phyloP scores from a whole-genome alignment of 2,888 invertebrate species.

The Coenonympha glycerion region DNA sequence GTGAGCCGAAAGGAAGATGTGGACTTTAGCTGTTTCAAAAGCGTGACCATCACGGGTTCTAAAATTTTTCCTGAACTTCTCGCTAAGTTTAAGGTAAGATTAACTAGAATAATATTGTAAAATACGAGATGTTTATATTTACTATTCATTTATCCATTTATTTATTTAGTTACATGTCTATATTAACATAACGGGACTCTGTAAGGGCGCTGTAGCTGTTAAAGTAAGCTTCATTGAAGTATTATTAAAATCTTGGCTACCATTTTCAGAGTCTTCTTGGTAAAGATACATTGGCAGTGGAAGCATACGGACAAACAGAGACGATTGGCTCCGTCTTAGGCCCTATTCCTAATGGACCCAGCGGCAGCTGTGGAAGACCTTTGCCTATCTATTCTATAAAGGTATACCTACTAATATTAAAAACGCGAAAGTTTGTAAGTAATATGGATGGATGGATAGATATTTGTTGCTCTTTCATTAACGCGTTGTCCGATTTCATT shows the following conservation, averaged over 20 bases:
- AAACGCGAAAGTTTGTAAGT: too few relatives aligned
- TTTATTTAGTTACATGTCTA: too few relatives aligned
- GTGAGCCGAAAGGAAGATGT: conserved; percentile 42
- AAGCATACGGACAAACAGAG: conserved; percentile 55
- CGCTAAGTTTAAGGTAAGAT: conserved; percentile 40
- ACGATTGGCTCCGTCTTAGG: conserved; percentile 41
- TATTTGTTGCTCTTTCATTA: too few relatives aligned
- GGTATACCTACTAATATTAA: too few relatives aligned
- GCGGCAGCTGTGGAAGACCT: conserved; percentile 44
- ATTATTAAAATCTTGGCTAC: neutral
- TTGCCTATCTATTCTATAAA: conserved; percentile 32
- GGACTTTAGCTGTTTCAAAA: conserved; percentile 47
- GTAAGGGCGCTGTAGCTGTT: too few relatives aligned
- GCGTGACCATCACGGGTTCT: conserved; percentile 40
- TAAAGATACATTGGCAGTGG: conserved; percentile 33
- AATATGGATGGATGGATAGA: too few relatives aligned
- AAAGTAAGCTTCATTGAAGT: too few relatives aligned
- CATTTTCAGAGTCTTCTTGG: conserved; percentile 38
- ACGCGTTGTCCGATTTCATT: too few relatives aligned
- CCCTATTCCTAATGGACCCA: conserved; percentile 37
- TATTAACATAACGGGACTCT: too few relatives aligned
- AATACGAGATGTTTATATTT: too few relatives aligned
- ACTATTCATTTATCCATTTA: too few relatives aligned
- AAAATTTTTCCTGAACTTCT: conserved; percentile 40
- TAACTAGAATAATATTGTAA: too few relatives aligned